A percentile compares a stretch with the other conserved stretches of the same genome.
Conservation (phyloP, 2,113 vertebrate species). For the Ammodytes dubius region DNA sequence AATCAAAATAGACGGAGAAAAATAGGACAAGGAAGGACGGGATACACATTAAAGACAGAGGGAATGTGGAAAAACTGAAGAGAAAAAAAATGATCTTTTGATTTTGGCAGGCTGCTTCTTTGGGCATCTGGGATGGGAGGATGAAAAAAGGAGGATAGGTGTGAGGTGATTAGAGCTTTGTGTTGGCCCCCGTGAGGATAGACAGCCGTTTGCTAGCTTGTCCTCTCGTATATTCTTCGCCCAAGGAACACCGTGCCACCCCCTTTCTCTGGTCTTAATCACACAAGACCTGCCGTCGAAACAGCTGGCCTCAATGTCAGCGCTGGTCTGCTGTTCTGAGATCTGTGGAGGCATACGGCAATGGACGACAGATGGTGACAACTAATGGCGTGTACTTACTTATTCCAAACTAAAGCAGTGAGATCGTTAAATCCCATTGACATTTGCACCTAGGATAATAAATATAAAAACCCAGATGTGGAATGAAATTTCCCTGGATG, state of each 20-base stretch:
- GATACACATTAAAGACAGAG: slow-evolving; percentile 5
- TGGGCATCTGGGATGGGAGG: slow-evolving; percentile 49
- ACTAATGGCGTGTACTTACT: slow-evolving; percentile 1
- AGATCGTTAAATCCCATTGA: not conserved
- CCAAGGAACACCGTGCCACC: slow-evolving; percentile 24
- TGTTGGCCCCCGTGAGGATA: slow-evolving; percentile 38
- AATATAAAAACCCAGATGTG: too few species aligned
- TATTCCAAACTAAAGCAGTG: too few species aligned
- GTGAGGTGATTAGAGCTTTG: slow-evolving; percentile 55
- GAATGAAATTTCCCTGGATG: too few species aligned
- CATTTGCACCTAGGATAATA: not conserved
- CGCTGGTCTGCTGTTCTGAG: slow-evolving; percentile 24
- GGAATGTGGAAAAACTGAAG: not conserved
- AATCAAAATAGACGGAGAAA: slow-evolving; percentile 17
- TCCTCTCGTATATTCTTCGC: slow-evolving; percentile 16
- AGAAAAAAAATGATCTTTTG: slow-evolving; percentile 40
- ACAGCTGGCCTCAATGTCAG: slow-evolving; percentile 65
- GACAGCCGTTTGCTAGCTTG: slow-evolving; percentile 27
- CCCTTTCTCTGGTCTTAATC: slow-evolving; percentile 36
- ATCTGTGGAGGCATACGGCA: slow-evolving; percentile 32
- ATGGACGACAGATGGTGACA: slow-evolving; percentile 35
- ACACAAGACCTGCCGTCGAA: slow-evolving; percentile 26
- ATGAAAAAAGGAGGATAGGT: slow-evolving; percentile 26
- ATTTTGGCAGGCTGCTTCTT: slow-evolving; percentile 36
- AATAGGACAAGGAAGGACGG: slow-evolving; percentile 35